Base-by-base conservation (phyloP, 1,140 invertebrate genomes). In the Maniola jurtina region DNA sequence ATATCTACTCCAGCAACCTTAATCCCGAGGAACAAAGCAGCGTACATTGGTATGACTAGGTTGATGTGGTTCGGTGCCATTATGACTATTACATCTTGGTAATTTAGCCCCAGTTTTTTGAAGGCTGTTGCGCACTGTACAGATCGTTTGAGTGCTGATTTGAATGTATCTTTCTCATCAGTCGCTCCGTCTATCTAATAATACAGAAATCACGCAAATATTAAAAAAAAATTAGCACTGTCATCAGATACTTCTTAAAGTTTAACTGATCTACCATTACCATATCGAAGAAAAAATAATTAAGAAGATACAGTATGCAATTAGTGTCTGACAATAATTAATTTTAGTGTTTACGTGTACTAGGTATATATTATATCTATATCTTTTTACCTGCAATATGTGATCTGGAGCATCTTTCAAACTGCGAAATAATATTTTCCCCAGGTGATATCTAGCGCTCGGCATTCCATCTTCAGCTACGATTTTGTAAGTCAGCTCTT, bases 141-240 rank as follows among this genome's bases (percentile, higher is more conserved):
- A 63, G 81, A 68, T 76, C 81, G 66, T 42, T 71, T 66, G 34
- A 81, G 73, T 7, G 88, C 85, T 15, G 86, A 83, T 4, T 40
- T 62, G 55, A 73, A 89, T 0, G 87, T 91, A 60, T 92, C 89
- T 38, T 80, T 60, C 61, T 87, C 76, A 0, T 79, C 83, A 0
- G 90, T 92, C 11, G 72, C 74, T 9, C 80, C 85, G 48, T 93
- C 90, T 7, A 93, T 83, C 92, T 92, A 55, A n/a, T 15, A 16
- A 42, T 54, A 14, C 33, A 36, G 10, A 25, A 40, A 38, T 34
- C 15, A n/a, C 25, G 25, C 4, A 2, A 25, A 25, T 25, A 2
- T 25, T 25, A 2, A 25, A 25, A 25, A 25, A 25, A 25, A 25
- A 25, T n/a, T n/a, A n/a, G 25, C 25, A 25, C n/a, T n/a, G n/a